Percentiles rank a stretch among this genome's conserved stretches.
Conservation (phyloP, 64 coral and sea anemone species). For the Stichodactyla helianthus region DNA sequence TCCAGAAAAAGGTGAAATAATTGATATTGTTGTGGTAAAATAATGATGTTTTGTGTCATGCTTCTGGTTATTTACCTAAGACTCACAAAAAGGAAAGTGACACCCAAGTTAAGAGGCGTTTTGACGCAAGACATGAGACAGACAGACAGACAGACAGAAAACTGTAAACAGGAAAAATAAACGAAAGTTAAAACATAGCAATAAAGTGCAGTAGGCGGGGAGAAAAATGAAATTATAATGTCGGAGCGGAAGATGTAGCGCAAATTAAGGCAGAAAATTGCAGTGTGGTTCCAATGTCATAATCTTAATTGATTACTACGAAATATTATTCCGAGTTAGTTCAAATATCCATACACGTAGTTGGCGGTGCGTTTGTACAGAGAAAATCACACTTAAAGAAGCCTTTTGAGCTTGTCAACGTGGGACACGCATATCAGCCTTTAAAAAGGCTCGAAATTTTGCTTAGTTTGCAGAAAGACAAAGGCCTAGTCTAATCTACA, state of each 20-base stretch:
- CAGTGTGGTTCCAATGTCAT: neutral
- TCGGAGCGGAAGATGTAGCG: neutral
- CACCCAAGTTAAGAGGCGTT: neutral
- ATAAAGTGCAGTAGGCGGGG: neutral
- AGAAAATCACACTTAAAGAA: slow-evolving; percentile 6
- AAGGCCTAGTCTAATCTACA: neutral
- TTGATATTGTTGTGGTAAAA: neutral
- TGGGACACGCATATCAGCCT: neutral
- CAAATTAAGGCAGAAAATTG: neutral
- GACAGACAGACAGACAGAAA: neutral
- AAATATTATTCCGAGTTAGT: neutral
- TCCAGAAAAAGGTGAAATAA: neutral
- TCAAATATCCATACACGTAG: neutral
- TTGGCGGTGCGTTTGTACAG: neutral
- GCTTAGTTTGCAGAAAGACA: slow-evolving; percentile 11
- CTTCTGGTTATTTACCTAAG: neutral
- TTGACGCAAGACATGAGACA: neutral
- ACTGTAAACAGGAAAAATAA: neutral
- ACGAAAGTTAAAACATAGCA: neutral
- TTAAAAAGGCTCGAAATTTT: neutral
- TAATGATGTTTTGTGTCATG: neutral
- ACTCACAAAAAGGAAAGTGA: neutral
- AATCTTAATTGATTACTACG: neutral
- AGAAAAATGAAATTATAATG: neutral
- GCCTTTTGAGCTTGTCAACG: neutral